Base-by-base conservation (phyloP, 2,797 vertebrate species). In the Champsocephalus esox region DNA sequence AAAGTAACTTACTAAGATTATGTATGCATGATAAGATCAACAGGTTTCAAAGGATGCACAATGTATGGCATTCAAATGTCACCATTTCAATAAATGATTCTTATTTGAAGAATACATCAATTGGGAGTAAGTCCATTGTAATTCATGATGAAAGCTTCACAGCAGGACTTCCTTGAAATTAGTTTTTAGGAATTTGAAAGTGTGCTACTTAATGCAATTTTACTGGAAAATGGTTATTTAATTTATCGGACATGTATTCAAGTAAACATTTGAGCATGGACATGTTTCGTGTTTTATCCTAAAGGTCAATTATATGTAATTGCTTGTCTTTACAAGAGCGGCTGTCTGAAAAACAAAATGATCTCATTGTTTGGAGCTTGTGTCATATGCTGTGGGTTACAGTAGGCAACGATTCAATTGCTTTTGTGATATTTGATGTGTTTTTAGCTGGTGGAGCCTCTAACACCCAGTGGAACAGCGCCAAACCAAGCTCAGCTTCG, bases 401-500 rank as follows among this genome's bases (percentile, higher is more conserved):
- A 49, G 4, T 45, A 34, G 14, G 6, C 28, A 50, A 11, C 38
- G 7, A 52, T 38, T 79, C 8, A 65, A 32, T 67, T 2, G 44
- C 11, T 45, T 32, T 0, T 75, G 12, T 82, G 4, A 68, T 67
- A 19, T n/a, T 21, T 12, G 8, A n/a, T 88, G 14, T 86, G 49
- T 78, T 83, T 49, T 78, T 0, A 99, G 98, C 89, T 99, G 70
- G 98, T 99, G 66, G 98, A 99, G 75, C 98, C 98, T 32, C 91
- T 99, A 83, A 99, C 98, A 1, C 98, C 98, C 32, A 99, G 98
- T 6, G 98, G 98, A 64, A 97, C 97, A 0, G 98, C 98, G 2
- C 98, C 98, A 41, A 99, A 99, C 90, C 98, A 99, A 85, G 98
- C 98, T 45, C 98, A 99, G 73, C 96, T 99, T 45, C 96, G 98